Evolutionary conservation across 2,888 invertebrate species (phyloP).

Genomic region (Habrosyne pyritoides): DNA sequence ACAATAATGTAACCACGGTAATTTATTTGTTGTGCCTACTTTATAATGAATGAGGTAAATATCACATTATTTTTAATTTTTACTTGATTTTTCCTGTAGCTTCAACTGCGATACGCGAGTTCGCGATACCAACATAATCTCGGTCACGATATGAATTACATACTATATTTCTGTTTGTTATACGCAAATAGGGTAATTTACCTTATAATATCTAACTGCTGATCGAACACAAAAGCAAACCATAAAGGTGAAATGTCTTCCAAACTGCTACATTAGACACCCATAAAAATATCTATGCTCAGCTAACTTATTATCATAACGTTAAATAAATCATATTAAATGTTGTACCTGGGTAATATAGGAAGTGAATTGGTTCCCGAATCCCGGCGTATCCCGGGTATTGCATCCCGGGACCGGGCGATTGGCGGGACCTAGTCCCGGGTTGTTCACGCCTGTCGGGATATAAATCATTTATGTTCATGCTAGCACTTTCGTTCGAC

Average conservation of each 20-base stretch:
- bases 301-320: neutral
- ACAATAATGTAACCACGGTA: neutral
- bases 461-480: conserved; percentile 3
- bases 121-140: neutral
- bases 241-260: conserved; percentile 1
- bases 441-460: neutral
- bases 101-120: neutral
- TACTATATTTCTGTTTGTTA: neutral
- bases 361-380: conserved; percentile 7
- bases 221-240: neutral
- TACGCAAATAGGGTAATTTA: neutral
- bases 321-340: conserved; percentile 9
- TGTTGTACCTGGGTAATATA: conserved; percentile 8
- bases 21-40: neutral
- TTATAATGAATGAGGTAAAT: conserved; percentile 1
- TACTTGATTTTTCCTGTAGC: neutral
- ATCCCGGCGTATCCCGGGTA: conserved; percentile 4
- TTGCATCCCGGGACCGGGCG: conserved; percentile 1
- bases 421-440: neutral
- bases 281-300: neutral
- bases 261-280: neutral
- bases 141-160: too few species aligned
- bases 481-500: neutral
- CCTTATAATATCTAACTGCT: neutral
- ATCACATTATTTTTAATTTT: neutral